These are phyloP conservation scores for Theretra japonica DNA, from an alignment of 2,888 invertebrate species.

Conservation along the genomic window DNA sequence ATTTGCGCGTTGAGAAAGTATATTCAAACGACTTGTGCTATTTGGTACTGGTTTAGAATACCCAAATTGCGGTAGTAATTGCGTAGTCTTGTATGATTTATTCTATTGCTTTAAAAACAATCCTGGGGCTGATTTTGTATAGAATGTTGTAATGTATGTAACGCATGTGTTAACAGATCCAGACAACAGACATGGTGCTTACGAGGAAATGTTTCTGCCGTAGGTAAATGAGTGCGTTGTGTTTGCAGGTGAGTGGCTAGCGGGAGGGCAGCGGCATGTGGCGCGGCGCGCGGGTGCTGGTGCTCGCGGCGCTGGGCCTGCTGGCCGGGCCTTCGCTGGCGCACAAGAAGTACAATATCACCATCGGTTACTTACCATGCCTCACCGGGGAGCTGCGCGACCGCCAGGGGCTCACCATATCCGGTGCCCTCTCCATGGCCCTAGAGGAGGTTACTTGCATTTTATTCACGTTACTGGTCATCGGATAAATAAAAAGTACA, in stretches of 20 bases:
- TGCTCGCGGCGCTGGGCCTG: constrained; percentile 86
- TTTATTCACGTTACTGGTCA: neutral
- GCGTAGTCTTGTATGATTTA: too few species aligned
- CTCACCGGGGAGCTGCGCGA: constrained; percentile 90
- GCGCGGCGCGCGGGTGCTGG: constrained; percentile 87
- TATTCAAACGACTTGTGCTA: too few species aligned
- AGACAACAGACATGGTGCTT: too few species aligned
- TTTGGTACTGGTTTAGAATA: too few species aligned
- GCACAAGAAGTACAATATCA: constrained; percentile 85
- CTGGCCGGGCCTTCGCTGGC: constrained; percentile 82
- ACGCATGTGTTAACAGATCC: too few species aligned
- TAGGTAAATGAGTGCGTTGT: neutral
- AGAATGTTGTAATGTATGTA: too few species aligned
- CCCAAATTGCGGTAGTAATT: too few species aligned
- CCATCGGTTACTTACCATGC: constrained; percentile 94
- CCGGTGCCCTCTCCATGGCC: constrained; percentile 96
- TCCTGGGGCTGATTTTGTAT: too few species aligned
- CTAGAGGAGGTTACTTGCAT: constrained; percentile 88
- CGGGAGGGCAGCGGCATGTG: constrained; percentile 86
- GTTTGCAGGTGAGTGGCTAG: constrained; percentile 62
- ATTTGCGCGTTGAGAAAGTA: too few species aligned
- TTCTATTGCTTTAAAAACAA: too few species aligned
- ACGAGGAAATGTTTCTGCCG: neutral
- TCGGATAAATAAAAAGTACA: too few species aligned
- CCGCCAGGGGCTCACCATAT: constrained; percentile 93